phyloP scores from a whole-genome alignment of 2,888 invertebrate species.

The Schizotus pectinicornis region DNA sequence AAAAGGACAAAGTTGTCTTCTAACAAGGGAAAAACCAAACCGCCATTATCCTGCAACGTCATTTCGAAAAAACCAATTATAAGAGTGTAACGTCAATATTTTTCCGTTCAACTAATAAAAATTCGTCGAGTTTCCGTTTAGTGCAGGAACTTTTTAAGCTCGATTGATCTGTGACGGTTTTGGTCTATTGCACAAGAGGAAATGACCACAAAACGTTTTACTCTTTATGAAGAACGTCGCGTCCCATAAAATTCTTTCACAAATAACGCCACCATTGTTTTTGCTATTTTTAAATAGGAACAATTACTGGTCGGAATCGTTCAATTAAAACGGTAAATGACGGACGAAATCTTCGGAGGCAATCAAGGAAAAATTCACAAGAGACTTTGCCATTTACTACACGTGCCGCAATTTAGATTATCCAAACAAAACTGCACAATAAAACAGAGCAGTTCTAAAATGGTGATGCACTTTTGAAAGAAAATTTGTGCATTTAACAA shows the following conservation, averaged over 20 bases:
- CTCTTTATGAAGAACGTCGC: conserved; percentile 29
- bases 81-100: conserved; percentile 21
- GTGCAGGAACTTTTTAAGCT: conserved; percentile 34
- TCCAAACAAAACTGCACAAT: no score
- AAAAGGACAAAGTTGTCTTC: conserved; percentile 14
- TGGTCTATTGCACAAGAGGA: conserved; percentile 36
- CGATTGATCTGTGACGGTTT: conserved; percentile 37
- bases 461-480: no score
- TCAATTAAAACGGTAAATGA: conserved; percentile 7
- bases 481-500: no score
- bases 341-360: background rate
- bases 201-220: conserved; percentile 35
- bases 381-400: background rate
- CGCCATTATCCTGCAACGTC: background rate
- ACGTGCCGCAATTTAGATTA: no score
- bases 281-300: conserved; percentile 18
- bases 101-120: conserved; percentile 28
- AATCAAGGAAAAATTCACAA: conserved; percentile 2
- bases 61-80: conserved; percentile 6
- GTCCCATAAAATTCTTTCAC: conserved; percentile 34
- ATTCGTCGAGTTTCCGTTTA: conserved; percentile 32
- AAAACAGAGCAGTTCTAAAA: no score
- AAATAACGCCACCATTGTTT: conserved; percentile 19
- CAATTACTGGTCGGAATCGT: conserved; percentile 11
- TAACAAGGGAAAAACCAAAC: conserved; percentile 24